Evolutionary conservation across 2,888 invertebrate genomes (phyloP).

Genomic region (Tuberolachnus salignus): DNA sequence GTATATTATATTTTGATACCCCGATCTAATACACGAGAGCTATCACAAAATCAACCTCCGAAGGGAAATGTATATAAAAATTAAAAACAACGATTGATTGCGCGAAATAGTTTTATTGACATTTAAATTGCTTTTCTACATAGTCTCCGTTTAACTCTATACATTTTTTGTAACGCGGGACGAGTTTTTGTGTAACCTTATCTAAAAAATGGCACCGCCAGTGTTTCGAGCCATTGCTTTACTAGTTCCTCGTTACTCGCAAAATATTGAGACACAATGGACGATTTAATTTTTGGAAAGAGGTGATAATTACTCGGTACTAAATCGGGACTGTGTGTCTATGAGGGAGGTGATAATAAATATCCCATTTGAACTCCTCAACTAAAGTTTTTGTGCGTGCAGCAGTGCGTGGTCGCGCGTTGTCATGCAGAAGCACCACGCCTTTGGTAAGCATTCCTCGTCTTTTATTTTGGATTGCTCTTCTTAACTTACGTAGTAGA

Average conservation of each 20-base stretch:
- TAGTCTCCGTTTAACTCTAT: conserved; percentile 29
- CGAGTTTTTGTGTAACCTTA: conserved; percentile 8
- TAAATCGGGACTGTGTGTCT: conserved; percentile 38
- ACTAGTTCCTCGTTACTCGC: conserved; percentile 11
- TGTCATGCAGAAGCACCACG: conserved; percentile 58
- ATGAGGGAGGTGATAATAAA: conserved; percentile 56
- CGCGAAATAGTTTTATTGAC: conserved; percentile 3
- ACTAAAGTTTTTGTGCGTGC: conserved; percentile 49
- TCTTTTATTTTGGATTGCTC: too few relatives aligned
- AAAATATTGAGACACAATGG: conserved; percentile 36
- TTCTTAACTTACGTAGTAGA: conserved; percentile 40
- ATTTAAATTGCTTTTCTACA: conserved; percentile 36
- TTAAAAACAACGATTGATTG: not conserved
- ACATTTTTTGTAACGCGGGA: conserved; percentile 23
- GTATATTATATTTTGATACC: too few relatives aligned
- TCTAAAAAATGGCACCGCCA: conserved; percentile 19
- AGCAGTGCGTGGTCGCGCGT: conserved; percentile 58
- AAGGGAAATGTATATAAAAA: not conserved
- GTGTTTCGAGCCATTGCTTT: conserved; percentile 8
- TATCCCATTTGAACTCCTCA: conserved; percentile 57
- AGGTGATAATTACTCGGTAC: conserved; percentile 56
- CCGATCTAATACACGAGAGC: not conserved
- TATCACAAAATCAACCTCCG: not conserved
- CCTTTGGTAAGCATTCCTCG: conserved; percentile 57
- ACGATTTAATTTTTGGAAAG: conserved; percentile 54